phyloP scores from a whole-genome alignment of 2,797 vertebrate genomes.

The Monodelphis domestica region DNA sequence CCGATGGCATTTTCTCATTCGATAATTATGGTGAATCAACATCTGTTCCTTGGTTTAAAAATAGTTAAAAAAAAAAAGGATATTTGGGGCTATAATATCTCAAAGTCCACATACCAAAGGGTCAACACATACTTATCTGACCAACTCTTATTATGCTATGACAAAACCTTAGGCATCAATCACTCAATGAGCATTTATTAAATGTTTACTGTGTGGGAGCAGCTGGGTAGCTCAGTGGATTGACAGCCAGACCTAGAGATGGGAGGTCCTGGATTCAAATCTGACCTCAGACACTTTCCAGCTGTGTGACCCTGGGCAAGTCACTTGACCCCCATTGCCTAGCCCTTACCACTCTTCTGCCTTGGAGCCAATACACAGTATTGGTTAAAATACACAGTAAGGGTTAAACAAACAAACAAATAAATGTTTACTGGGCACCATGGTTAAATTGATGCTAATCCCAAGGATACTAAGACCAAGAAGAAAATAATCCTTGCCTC shows the following conservation, averaged over 20 bases:
- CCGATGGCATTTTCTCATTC: conserved; percentile 63
- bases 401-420: too few relatives aligned
- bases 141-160: background rate
- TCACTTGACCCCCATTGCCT: too few relatives aligned
- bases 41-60: conserved; percentile 39
- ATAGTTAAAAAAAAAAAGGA: conserved; percentile 36
- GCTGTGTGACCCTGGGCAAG: too few relatives aligned
- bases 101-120: background rate
- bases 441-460: background rate
- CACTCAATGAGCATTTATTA: conserved; percentile 15
- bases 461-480: background rate
- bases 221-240: too few relatives aligned
- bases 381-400: too few relatives aligned
- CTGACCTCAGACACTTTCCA: too few relatives aligned
- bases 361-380: too few relatives aligned
- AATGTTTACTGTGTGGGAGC: too few relatives aligned
- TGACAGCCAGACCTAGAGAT: too few relatives aligned
- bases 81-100: conserved; percentile 59
- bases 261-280: too few relatives aligned
- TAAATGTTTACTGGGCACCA: background rate
- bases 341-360: too few relatives aligned
- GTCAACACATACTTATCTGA: background rate
- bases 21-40: conserved; percentile 43
- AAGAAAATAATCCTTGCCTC: background rate
- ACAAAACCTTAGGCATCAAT: background rate